Evolutionary conservation across 2,113 vertebrate species (phyloP).

Genomic region (Choloepus hoffmanni): DNA sequence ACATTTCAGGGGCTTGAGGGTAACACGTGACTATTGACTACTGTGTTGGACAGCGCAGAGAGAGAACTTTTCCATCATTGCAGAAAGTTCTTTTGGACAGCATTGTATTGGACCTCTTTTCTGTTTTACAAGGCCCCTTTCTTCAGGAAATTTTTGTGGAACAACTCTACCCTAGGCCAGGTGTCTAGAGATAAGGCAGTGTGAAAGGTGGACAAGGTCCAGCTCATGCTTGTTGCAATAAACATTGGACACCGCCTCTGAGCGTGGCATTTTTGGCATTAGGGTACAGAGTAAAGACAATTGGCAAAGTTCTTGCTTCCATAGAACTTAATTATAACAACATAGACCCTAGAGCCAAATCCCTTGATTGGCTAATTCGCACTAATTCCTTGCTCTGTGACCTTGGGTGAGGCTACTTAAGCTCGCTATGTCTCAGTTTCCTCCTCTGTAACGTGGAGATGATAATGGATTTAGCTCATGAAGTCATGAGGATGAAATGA

Average conservation of each 20-base stretch:
- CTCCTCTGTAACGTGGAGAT: not conserved
- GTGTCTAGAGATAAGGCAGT: not conserved
- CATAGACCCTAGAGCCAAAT: not conserved
- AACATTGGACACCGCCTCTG: not conserved
- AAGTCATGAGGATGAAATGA: not conserved
- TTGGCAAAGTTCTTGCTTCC: not conserved
- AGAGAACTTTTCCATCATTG: fast-evolving
- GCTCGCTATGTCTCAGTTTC: not conserved
- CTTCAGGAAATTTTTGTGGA: not conserved
- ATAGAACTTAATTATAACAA: not conserved
- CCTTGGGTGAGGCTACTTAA: not conserved
- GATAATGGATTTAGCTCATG: not conserved
- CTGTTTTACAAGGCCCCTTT: not conserved
- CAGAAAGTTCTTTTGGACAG: not conserved
- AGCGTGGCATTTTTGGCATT: not conserved
- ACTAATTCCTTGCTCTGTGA: not conserved
- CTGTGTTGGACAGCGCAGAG: not conserved
- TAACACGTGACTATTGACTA: not conserved
- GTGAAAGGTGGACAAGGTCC: not conserved
- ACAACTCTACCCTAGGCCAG: not conserved
- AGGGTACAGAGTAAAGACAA: not conserved
- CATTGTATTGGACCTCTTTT: not conserved
- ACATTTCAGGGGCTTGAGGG: not conserved
- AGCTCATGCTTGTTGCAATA: not conserved
- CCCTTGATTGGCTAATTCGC: not conserved